Percentiles rank a stretch among this genome's conserved stretches.
phyloP scores from a whole-genome alignment of 2,113 vertebrate genomes.

The Heliornis fulica region DNA sequence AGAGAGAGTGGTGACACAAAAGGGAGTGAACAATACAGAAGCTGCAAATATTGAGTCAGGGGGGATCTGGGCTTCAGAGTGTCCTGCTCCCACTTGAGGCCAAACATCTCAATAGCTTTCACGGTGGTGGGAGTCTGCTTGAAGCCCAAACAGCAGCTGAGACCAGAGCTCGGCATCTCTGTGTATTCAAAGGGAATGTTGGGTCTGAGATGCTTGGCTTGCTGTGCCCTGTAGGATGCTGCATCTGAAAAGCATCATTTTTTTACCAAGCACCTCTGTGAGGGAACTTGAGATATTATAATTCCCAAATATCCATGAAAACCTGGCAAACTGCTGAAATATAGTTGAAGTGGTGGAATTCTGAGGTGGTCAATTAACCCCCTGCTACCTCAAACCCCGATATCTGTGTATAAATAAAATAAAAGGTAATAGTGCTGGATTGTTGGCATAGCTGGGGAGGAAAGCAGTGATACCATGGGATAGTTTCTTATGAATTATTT shows the following conservation, averaged over 20 bases:
- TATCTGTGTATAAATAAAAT: slow-evolving; percentile 4
- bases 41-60: not conserved
- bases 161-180: not conserved
- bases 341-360: not conserved
- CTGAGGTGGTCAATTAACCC: not conserved
- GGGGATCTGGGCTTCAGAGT: not conserved
- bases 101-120: not conserved
- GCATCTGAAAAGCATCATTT: not conserved
- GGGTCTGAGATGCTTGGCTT: not conserved
- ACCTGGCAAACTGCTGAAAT: not conserved
- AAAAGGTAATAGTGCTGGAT: not conserved
- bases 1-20: not conserved
- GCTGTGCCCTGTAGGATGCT: not conserved
- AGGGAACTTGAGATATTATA: not conserved
- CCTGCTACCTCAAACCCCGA: not conserved
- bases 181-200: not conserved
- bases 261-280: not conserved
- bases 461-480: not conserved
- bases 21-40: not conserved
- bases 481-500: slow-evolving; percentile 56
- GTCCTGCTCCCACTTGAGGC: not conserved
- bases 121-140: not conserved
- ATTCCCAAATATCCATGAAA: not conserved
- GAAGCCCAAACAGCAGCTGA: not conserved
- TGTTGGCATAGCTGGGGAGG: not conserved